Evolutionary conservation across 1,140 invertebrate species (phyloP).

Genomic region (Apis dorsata): DNA sequence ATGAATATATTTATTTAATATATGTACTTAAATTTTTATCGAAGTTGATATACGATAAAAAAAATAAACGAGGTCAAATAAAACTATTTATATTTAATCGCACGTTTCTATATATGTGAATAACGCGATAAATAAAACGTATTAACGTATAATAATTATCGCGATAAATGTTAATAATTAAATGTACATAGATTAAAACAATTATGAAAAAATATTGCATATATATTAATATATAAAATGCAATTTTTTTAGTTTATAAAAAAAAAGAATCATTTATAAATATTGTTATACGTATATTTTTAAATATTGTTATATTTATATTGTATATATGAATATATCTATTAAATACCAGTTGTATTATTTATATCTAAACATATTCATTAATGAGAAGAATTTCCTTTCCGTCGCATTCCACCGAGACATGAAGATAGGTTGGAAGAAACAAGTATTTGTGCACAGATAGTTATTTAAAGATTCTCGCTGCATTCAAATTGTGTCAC

Average conservation of each 20-base stretch:
- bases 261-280: background rate
- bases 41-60: background rate
- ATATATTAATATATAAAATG: background rate
- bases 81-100: slow-evolving; percentile 17
- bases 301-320: background rate
- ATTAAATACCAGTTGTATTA: slow-evolving; percentile 4
- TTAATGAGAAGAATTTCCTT: slow-evolving; percentile 15
- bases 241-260: background rate
- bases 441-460: slow-evolving; percentile 41
- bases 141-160: too few relatives aligned
- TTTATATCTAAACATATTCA: background rate
- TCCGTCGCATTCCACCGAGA: slow-evolving; percentile 27
- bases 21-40: too few relatives aligned
- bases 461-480: slow-evolving; percentile 65
- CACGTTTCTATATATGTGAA: background rate
- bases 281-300: background rate
- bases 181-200: background rate
- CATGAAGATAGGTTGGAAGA: slow-evolving; percentile 32
- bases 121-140: too few relatives aligned
- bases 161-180: slow-evolving; percentile 42
- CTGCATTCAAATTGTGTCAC: slow-evolving; percentile 60
- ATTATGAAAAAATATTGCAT: background rate
- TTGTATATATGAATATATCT: background rate
- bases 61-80: background rate
- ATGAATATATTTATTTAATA: too few relatives aligned